Evolutionary conservation across 2,888 invertebrate genomes (phyloP).

Genomic region (Cynaeus angustus): DNA sequence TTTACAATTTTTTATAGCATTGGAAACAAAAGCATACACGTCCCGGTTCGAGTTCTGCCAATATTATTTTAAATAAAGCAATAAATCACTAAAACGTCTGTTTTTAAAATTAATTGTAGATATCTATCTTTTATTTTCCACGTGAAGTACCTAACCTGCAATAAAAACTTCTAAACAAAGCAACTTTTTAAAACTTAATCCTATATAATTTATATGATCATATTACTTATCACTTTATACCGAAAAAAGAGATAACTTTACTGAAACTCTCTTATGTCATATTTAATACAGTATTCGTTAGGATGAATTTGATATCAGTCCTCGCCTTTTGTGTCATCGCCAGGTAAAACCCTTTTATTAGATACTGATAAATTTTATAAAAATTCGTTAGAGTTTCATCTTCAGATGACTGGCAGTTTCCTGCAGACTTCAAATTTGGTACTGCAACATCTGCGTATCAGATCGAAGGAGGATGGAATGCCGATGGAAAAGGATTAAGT

Average conservation of each 20-base stretch:
- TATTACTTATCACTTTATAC: too few relatives aligned
- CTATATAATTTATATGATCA: too few relatives aligned
- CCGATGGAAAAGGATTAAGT: constrained; percentile 48
- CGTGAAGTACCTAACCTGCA: too few relatives aligned
- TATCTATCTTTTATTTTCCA: too few relatives aligned
- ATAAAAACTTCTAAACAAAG: too few relatives aligned
- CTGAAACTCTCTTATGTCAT: background rate
- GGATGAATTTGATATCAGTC: background rate
- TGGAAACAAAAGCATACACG: too few relatives aligned
- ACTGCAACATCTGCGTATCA: constrained; percentile 53
- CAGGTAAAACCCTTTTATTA: background rate
- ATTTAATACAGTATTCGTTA: background rate
- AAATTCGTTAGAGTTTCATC: constrained; percentile 2
- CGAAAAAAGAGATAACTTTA: background rate
- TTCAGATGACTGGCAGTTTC: constrained; percentile 26
- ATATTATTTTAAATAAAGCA: too few relatives aligned
- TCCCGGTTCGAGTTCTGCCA: too few relatives aligned
- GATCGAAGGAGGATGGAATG: constrained; percentile 55
- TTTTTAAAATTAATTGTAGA: too few relatives aligned
- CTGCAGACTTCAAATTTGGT: constrained; percentile 52
- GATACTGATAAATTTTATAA: background rate
- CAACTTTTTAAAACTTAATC: too few relatives aligned
- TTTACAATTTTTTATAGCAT: too few relatives aligned
- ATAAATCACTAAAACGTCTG: too few relatives aligned
- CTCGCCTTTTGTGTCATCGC: background rate